Evolutionary conservation across 1,140 invertebrate species (phyloP).

Genomic region (Trissolcus basalis): DNA sequence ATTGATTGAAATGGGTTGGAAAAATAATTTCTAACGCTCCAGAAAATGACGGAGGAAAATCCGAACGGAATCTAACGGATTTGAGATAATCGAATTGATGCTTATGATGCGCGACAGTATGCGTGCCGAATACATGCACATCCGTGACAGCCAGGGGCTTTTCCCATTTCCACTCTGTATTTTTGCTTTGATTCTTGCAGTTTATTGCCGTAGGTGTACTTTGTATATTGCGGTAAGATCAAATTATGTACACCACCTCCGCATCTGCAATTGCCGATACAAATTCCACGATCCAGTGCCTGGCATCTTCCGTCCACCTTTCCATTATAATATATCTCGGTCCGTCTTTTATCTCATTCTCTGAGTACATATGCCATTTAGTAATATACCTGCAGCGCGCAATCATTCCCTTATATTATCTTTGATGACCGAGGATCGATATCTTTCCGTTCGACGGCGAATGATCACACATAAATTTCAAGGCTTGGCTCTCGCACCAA

Average conservation of each 20-base stretch:
- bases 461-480: slow-evolving; percentile 58
- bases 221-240: slow-evolving; percentile 46
- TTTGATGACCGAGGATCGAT: slow-evolving; percentile 63
- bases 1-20: too few species aligned
- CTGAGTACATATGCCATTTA: slow-evolving; percentile 63
- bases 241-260: slow-evolving; percentile 61
- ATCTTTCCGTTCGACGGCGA: slow-evolving; percentile 54
- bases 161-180: slow-evolving; percentile 61
- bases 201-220: slow-evolving; percentile 46
- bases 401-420: slow-evolving; percentile 67
- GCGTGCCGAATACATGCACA: slow-evolving; percentile 60
- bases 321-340: slow-evolving; percentile 45
- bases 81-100: slow-evolving; percentile 31
- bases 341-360: slow-evolving; percentile 48
- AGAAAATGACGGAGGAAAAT: slow-evolving; percentile 52
- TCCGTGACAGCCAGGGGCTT: slow-evolving; percentile 63
- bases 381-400: slow-evolving; percentile 66
- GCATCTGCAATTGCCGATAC: slow-evolving; percentile 68
- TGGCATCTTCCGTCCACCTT: slow-evolving; percentile 56
- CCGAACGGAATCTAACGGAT: slow-evolving; percentile 64
- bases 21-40: too few species aligned
- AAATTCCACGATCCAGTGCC: slow-evolving; percentile 72
- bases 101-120: slow-evolving; percentile 56
- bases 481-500: slow-evolving; percentile 54
- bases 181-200: slow-evolving; percentile 50